Evolutionary conservation across 2,888 invertebrate genomes (phyloP).

Genomic region (Tiliacea aurago): DNA sequence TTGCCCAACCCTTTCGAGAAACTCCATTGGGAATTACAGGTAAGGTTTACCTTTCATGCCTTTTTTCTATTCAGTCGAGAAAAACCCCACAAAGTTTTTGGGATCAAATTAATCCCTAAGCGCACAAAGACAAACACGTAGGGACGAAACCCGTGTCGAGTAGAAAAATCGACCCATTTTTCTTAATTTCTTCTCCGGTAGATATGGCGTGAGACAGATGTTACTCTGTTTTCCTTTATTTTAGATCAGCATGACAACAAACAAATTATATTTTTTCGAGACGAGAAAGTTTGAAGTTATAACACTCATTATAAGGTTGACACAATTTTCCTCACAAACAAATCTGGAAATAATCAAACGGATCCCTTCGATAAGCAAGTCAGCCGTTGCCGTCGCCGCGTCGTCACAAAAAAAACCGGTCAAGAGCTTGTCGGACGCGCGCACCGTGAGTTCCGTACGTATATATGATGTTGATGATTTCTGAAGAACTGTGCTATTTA

Average conservation of each 20-base stretch:
- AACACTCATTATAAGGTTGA: constrained; percentile 20
- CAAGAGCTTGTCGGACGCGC: no score
- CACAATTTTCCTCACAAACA: constrained; percentile 24
- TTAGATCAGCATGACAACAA: constrained; percentile 16
- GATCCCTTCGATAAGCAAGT: background rate
- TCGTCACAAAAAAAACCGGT: background rate
- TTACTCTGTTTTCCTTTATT: constrained; percentile 39
- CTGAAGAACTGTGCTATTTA: no score
- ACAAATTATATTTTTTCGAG: constrained; percentile 27
- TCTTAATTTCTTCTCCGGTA: constrained; percentile 47
- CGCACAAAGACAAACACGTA: constrained; percentile 42
- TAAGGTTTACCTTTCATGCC: constrained; percentile 27
- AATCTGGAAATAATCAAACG: constrained; percentile 19
- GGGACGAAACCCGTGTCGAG: constrained; percentile 4
- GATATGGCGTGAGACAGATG: constrained; percentile 34
- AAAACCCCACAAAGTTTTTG: constrained; percentile 25
- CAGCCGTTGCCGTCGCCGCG: no score
- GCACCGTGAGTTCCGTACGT: no score
- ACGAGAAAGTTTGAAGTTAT: constrained; percentile 15
- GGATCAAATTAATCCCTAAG: constrained; percentile 43
- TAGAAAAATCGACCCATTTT: constrained; percentile 41
- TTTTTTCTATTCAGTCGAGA: constrained; percentile 32
- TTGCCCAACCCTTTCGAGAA: constrained; percentile 6
- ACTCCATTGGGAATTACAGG: constrained; percentile 31
- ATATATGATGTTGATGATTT: no score